Evolutionary conservation across 2,113 vertebrate genomes (phyloP).

Genomic region (Nycticebus coucang): DNA sequence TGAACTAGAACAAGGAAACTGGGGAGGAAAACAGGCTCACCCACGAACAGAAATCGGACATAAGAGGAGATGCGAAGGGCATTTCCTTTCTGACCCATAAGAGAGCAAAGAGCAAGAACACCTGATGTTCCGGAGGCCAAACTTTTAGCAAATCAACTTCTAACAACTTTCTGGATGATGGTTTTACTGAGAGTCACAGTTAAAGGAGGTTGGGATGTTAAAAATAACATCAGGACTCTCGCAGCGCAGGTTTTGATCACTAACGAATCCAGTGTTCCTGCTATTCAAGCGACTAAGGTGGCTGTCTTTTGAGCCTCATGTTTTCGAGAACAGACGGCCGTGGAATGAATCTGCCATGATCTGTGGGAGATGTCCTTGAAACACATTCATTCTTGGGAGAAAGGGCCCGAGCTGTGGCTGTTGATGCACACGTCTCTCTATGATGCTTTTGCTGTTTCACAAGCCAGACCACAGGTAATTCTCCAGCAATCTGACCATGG

Average conservation of each 20-base stretch:
- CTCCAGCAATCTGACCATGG: not conserved
- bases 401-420: not conserved
- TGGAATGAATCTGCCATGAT: not conserved
- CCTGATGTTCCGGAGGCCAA: slow-evolving; percentile 31
- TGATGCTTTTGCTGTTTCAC: not conserved
- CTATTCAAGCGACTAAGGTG: not conserved
- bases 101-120: slow-evolving; percentile 60
- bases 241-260: not conserved
- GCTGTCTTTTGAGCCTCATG: slow-evolving; percentile 42
- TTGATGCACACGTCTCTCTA: not conserved
- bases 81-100: not conserved
- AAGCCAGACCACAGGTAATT: not conserved
- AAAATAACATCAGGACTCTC: slow-evolving; percentile 63
- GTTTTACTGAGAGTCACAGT: slow-evolving; percentile 21
- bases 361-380: slow-evolving; percentile 50
- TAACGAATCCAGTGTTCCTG: slow-evolving; percentile 13
- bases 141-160: slow-evolving; percentile 32
- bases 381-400: not conserved
- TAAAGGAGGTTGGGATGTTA: not conserved
- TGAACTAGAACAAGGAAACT: not conserved
- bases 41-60: slow-evolving; percentile 43
- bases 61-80: not conserved
- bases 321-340: slow-evolving; percentile 56
- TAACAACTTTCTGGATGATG: slow-evolving; percentile 53
- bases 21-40: slow-evolving; percentile 41